These are phyloP conservation scores for Corythoichthys haematopterus DNA, from an alignment of 2,113 vertebrate genomes.

Conservation along the genomic window DNA sequence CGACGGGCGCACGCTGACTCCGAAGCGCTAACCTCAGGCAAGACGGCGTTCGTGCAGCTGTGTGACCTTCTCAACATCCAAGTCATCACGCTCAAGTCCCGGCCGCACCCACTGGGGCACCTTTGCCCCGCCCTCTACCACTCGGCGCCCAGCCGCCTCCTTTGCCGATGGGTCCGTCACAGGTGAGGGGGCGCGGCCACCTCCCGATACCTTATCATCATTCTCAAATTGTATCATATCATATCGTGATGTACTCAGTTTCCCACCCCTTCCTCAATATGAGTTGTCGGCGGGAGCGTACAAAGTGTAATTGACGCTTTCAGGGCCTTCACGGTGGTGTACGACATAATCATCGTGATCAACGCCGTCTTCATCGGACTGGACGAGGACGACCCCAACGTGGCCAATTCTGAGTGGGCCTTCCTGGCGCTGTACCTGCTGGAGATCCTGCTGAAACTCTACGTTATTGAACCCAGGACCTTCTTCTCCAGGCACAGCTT, in stretches of 20 bases:
- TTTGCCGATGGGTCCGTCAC: constrained; percentile 76
- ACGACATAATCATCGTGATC: constrained; percentile 84
- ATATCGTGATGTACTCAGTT: no score
- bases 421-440: constrained; percentile 84
- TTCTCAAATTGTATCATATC: no score
- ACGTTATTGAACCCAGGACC: constrained; percentile 78
- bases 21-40: no score
- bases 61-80: constrained; percentile 91
- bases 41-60: constrained; percentile 81
- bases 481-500: constrained; percentile 84
- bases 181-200: constrained; percentile 65
- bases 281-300: no score
- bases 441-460: constrained; percentile 91
- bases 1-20: no score
- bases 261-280: no score
- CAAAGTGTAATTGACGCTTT: background rate
- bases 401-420: constrained; percentile 82
- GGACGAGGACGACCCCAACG: constrained; percentile 80
- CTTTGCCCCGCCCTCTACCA: constrained; percentile 73
- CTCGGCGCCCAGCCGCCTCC: constrained; percentile 69
- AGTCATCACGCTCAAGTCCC: constrained; percentile 79
- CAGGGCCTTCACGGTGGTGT: constrained; percentile 57
- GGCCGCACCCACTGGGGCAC: constrained; percentile 74
- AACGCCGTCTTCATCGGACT: constrained; percentile 90
- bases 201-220: no score